phyloP scores from a whole-genome alignment of 2,113 vertebrate genomes.

The Laterallus jamaicensis region DNA sequence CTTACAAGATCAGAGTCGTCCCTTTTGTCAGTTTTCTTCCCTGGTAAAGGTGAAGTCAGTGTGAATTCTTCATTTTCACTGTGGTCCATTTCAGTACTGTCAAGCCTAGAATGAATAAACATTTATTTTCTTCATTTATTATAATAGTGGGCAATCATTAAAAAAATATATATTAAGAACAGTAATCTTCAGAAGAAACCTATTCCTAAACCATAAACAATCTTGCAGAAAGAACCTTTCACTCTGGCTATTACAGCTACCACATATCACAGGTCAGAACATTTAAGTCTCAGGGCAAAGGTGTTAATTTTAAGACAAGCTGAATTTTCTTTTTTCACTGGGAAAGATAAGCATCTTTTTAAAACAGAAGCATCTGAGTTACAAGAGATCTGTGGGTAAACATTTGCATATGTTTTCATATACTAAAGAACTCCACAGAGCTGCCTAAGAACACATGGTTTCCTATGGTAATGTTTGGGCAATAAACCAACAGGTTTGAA shows the following conservation, averaged over 20 bases:
- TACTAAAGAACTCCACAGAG: not conserved
- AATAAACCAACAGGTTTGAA: not conserved
- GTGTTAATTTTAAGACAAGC: not conserved
- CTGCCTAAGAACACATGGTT: accelerated
- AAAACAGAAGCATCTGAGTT: not conserved
- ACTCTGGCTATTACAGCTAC: not conserved
- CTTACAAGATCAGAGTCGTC: slow-evolving; percentile 85
- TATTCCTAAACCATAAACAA: not conserved
- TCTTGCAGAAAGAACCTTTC: not conserved
- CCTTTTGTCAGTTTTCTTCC: slow-evolving; percentile 83
- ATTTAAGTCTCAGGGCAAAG: not conserved
- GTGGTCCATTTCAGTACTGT: slow-evolving; percentile 93
- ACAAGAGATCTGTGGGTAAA: not conserved
- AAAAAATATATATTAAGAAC: not conserved
- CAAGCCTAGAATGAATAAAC: slow-evolving; percentile 77
- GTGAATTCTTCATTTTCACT: slow-evolving; percentile 97
- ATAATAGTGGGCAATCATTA: not conserved
- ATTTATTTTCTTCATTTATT: not conserved
- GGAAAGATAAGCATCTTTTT: not conserved
- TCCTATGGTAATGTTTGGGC: not conserved
- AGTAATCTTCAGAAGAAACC: not conserved
- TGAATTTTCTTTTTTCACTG: not conserved
- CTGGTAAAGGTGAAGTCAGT: slow-evolving; percentile 80
- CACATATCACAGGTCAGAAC: not conserved
- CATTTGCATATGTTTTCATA: not conserved